A percentile compares a stretch with the other conserved stretches of the same genome.
Evolutionary conservation across 2,888 invertebrate genomes (phyloP).

Genomic region (Alloplasta piceator): DNA sequence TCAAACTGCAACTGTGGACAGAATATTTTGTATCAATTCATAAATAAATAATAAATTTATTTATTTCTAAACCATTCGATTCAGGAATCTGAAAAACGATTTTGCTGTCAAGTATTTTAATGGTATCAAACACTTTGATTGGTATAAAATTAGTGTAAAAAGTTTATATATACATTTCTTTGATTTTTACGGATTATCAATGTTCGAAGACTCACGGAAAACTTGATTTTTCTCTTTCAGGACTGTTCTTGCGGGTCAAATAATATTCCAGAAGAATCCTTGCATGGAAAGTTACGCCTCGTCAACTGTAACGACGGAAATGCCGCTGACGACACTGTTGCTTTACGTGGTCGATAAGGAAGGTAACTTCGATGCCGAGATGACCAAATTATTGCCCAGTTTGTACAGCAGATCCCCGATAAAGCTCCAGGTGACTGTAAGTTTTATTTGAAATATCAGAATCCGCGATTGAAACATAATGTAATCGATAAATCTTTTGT

Average conservation of each 20-base stretch:
- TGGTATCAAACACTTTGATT: too few relatives aligned
- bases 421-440: slow-evolving; percentile 76
- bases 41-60: too few relatives aligned
- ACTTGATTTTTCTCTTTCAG: slow-evolving; percentile 69
- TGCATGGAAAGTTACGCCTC: slow-evolving; percentile 69
- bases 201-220: neutral
- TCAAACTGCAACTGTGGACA: too few relatives aligned
- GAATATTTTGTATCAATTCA: too few relatives aligned
- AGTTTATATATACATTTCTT: neutral
- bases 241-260: slow-evolving; percentile 72
- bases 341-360: slow-evolving; percentile 78
- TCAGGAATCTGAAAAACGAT: too few relatives aligned
- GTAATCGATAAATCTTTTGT: slow-evolving; percentile 1
- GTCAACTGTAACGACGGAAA: slow-evolving; percentile 63
- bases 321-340: slow-evolving; percentile 72
- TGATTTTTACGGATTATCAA: neutral
- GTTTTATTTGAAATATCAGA: slow-evolving; percentile 58
- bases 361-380: slow-evolving; percentile 75
- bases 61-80: too few relatives aligned
- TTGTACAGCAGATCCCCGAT: slow-evolving; percentile 73
- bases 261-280: slow-evolving; percentile 76
- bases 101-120: too few relatives aligned
- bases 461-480: neutral
- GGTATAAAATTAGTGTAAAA: neutral
- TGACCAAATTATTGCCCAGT: slow-evolving; percentile 78